Evolutionary conservation across 2,797 vertebrate species (phyloP).

Genomic region (Hydrolagus colliei): DNA sequence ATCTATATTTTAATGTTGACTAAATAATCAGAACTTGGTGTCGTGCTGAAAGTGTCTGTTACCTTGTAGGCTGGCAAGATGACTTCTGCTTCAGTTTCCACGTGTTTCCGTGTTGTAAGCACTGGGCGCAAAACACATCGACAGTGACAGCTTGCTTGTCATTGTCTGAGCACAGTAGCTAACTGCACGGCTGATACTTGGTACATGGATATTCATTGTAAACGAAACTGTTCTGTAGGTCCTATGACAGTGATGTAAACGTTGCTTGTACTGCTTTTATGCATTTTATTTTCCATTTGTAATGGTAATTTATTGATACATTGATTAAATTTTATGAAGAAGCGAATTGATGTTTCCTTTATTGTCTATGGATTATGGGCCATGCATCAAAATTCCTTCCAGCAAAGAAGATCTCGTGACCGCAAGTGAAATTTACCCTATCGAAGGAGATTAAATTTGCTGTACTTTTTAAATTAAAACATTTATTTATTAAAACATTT

Average conservation of each 20-base stretch:
- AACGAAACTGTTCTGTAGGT: not conserved
- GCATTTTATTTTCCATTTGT: not conserved
- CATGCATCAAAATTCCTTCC: not conserved
- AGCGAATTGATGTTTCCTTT: not conserved
- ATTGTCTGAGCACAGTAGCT: not conserved
- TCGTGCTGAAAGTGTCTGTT: no score
- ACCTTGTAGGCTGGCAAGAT: no score
- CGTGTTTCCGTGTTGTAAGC: no score
- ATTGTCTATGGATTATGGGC: not conserved
- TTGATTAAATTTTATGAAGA: not conserved
- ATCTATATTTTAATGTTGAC: no score
- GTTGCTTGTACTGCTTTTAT: not conserved
- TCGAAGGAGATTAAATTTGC: not conserved
- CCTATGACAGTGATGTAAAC: not conserved
- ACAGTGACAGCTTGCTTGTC: no score
- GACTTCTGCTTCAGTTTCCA: no score
- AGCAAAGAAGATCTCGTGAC: not conserved
- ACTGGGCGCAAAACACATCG: no score
- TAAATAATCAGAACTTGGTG: no score
- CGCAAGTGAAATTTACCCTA: not conserved
- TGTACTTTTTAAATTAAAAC: not conserved
- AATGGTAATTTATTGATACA: not conserved
- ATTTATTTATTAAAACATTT: not conserved
- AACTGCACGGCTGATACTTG: not conserved
- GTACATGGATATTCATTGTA: not conserved